Evolutionary conservation across 2,888 invertebrate species (phyloP).

Genomic region (Agrilus biguttatus): DNA sequence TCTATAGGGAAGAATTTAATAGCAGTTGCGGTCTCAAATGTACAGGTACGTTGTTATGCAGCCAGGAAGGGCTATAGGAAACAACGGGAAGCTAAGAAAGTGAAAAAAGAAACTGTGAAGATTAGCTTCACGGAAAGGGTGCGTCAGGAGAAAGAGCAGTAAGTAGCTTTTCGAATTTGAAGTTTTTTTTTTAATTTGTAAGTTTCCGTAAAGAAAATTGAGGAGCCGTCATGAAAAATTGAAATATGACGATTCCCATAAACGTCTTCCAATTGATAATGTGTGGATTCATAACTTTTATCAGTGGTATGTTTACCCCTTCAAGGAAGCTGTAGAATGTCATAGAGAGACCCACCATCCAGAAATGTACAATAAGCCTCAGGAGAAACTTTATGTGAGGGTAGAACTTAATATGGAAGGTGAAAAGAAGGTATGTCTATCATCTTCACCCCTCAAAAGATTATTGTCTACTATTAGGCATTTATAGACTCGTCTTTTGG

Average conservation of each 20-base stretch:
- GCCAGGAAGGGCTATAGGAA: constrained; percentile 75
- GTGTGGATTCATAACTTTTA: constrained; percentile 44
- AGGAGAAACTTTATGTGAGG: constrained; percentile 51
- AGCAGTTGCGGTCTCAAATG: too few relatives aligned
- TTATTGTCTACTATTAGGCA: not conserved
- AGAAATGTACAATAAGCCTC: constrained; percentile 62
- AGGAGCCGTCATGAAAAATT: constrained; percentile 19
- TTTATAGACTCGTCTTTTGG: constrained; percentile 48
- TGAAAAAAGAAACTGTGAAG: constrained; percentile 62
- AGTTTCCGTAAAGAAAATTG: not conserved
- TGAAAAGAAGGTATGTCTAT: constrained; percentile 42
- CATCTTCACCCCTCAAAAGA: not conserved
- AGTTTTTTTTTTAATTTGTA: constrained; percentile 1
- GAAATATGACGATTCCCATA: constrained; percentile 45
- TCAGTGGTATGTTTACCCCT: constrained; percentile 45
- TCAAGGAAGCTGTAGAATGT: constrained; percentile 60
- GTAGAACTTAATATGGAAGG: constrained; percentile 73
- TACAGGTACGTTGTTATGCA: constrained; percentile 39
- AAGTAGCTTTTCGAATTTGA: constrained; percentile 14
- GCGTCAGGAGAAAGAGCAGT: constrained; percentile 42
- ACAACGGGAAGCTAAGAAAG: constrained; percentile 56
- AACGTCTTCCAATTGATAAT: constrained; percentile 45
- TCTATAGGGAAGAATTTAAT: too few relatives aligned
- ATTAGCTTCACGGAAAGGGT: constrained; percentile 61
- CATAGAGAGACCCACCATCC: constrained; percentile 75